phyloP scores from a whole-genome alignment of 2,113 vertebrate species.

The Bostrychus sinensis region DNA sequence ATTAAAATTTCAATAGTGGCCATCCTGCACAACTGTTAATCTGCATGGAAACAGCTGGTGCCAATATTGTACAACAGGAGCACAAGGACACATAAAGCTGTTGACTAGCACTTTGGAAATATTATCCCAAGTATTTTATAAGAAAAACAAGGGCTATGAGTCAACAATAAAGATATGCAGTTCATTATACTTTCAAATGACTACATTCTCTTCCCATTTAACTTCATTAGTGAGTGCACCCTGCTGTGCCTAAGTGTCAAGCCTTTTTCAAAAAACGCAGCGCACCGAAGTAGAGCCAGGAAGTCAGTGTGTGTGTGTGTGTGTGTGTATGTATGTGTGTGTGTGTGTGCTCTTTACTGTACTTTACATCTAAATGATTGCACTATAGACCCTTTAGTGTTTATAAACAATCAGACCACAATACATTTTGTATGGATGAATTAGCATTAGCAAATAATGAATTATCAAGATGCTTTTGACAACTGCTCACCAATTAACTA shows the following conservation, averaged over 20 bases:
- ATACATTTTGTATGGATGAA: too few species aligned
- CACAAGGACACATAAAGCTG: slow-evolving; percentile 3
- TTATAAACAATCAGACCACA: too few species aligned
- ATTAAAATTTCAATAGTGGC: slow-evolving; percentile 6
- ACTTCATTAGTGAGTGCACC: slow-evolving; percentile 65
- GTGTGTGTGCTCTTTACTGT: slow-evolving; percentile 28
- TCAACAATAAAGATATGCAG: slow-evolving; percentile 46
- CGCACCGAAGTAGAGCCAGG: slow-evolving; percentile 46
- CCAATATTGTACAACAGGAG: neutral
- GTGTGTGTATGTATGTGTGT: too few species aligned
- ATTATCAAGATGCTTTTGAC: too few species aligned
- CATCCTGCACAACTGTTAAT: neutral
- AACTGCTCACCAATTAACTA: too few species aligned
- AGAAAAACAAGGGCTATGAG: slow-evolving; percentile 31
- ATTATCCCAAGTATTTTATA: slow-evolving; percentile 26
- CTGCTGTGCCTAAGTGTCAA: slow-evolving; percentile 55
- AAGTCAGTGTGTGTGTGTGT: slow-evolving; percentile 11
- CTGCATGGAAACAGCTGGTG: neutral
- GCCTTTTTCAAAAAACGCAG: slow-evolving; percentile 49
- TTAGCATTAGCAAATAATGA: too few species aligned
- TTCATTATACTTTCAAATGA: slow-evolving; percentile 72
- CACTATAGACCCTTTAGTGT: neutral
- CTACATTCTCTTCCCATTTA: slow-evolving; percentile 58
- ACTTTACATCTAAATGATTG: neutral
- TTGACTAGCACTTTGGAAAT: slow-evolving; percentile 19